A percentile compares a stretch with the other conserved stretches of the same genome.
Evolutionary conservation across 2,797 vertebrate genomes (phyloP).

Genomic region (Eulemur albifrons): DNA sequence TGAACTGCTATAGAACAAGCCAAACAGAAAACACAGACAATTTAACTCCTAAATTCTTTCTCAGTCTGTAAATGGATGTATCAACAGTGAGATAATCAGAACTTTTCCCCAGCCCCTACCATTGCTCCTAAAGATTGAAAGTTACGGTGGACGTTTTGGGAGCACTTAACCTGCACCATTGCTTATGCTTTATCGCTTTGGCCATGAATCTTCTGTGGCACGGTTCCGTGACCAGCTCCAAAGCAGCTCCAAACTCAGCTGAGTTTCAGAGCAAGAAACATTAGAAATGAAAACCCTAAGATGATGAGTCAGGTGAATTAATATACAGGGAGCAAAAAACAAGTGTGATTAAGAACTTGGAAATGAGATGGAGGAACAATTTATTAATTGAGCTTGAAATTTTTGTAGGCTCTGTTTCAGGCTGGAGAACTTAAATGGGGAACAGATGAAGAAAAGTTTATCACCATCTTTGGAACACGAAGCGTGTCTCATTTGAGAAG

Average conservation of each 20-base stretch:
- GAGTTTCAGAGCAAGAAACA: neutral
- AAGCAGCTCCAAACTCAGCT: neutral
- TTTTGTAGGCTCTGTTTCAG: slow-evolving; percentile 89
- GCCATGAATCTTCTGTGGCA: neutral
- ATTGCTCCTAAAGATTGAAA: neutral
- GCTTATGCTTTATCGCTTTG: fast-evolving
- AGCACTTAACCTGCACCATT: too few relatives aligned
- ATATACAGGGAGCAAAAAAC: neutral
- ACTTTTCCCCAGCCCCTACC: neutral
- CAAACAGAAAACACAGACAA: neutral
- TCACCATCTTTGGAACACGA: slow-evolving; percentile 94
- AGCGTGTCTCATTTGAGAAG: slow-evolving; percentile 90
- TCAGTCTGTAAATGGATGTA: too few relatives aligned
- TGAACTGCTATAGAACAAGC: neutral
- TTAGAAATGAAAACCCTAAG: neutral
- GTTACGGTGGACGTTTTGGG: neutral
- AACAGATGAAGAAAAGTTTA: slow-evolving; percentile 96
- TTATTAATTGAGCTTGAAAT: neutral
- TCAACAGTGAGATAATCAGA: neutral
- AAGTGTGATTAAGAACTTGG: neutral
- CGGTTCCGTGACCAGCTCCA: neutral
- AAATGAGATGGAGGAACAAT: too few relatives aligned
- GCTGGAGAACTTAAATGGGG: slow-evolving; percentile 95
- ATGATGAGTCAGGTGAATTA: too few relatives aligned
- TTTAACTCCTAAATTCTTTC: neutral